Evolutionary conservation across 2,888 invertebrate species (phyloP).

Genomic region (Girardia tigrina): DNA sequence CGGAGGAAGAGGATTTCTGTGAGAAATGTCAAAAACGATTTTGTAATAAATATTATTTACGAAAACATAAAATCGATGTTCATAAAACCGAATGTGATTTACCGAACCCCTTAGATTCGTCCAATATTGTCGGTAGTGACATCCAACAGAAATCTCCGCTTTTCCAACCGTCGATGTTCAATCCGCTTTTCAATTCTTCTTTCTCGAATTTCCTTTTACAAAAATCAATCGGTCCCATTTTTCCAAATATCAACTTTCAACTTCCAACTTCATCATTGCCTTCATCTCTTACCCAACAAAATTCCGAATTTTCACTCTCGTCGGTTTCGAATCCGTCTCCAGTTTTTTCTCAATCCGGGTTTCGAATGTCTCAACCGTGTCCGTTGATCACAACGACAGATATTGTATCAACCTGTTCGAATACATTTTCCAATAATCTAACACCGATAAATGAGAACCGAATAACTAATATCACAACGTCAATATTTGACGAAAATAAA

Average conservation of each 20-base stretch:
- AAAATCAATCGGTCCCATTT: background rate
- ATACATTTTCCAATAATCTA: constrained; percentile 12
- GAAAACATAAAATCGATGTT: constrained; percentile 51
- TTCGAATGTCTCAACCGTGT: background rate
- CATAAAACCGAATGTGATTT: constrained; percentile 40
- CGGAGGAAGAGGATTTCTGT: constrained; percentile 47
- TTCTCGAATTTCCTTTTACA: constrained; percentile 11
- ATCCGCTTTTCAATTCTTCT: constrained; percentile 19
- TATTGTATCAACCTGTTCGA: background rate
- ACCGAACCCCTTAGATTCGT: background rate
- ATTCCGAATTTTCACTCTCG: background rate
- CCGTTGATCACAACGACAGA: background rate
- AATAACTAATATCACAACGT: background rate
- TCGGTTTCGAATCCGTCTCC: constrained; percentile 12
- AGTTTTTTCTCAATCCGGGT: background rate
- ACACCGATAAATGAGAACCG: background rate
- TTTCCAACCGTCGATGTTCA: background rate
- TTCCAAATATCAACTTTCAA: background rate
- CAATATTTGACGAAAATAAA: background rate
- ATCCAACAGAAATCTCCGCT: background rate
- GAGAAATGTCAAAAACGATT: constrained; percentile 52
- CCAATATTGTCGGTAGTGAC: background rate
- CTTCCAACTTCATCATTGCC: background rate
- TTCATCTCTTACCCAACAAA: background rate
- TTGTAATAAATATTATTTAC: constrained; percentile 52